phyloP scores from a whole-genome alignment of 2,888 invertebrate genomes.

The Sycophila texana region DNA sequence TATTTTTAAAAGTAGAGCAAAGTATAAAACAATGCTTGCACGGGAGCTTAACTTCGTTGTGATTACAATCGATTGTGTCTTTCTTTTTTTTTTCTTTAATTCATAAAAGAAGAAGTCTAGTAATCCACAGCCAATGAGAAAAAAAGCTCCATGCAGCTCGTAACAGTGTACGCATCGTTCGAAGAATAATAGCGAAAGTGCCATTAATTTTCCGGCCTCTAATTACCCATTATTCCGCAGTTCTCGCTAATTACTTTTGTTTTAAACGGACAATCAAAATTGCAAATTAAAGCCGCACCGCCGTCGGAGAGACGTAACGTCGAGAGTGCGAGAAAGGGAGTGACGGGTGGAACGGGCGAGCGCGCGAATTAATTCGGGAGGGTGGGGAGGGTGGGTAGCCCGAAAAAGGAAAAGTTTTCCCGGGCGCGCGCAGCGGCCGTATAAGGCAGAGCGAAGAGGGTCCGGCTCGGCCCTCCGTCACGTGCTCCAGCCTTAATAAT shows the following conservation, averaged over 20 bases:
- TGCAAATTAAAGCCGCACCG: conserved; percentile 53
- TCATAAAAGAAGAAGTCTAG: no score
- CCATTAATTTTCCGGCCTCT: conserved; percentile 46
- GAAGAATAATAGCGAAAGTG: conserved; percentile 45
- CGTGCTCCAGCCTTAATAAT: conserved; percentile 52
- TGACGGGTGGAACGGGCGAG: conserved; percentile 45
- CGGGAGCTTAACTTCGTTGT: no score
- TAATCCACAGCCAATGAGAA: background rate
- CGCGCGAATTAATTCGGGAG: conserved; percentile 48
- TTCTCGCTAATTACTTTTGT: conserved; percentile 57
- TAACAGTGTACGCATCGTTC: background rate
- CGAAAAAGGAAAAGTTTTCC: conserved; percentile 48
- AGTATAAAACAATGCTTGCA: no score
- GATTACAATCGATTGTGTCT: no score
- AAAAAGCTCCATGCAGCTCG: background rate
- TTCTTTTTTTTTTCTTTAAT: no score
- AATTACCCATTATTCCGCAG: conserved; percentile 55
- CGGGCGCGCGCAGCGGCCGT: background rate
- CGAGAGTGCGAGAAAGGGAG: conserved; percentile 37
- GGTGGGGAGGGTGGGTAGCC: no score
- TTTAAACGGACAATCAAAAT: conserved; percentile 57
- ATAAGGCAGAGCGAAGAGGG: conserved; percentile 22
- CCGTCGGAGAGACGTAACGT: conserved; percentile 19
- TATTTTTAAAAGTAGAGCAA: no score
- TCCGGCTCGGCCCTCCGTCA: conserved; percentile 39